These are phyloP conservation scores for Yoshiicerus persimilis DNA, from an alignment of 1,140 invertebrate genomes.

Conservation along the genomic window DNA sequence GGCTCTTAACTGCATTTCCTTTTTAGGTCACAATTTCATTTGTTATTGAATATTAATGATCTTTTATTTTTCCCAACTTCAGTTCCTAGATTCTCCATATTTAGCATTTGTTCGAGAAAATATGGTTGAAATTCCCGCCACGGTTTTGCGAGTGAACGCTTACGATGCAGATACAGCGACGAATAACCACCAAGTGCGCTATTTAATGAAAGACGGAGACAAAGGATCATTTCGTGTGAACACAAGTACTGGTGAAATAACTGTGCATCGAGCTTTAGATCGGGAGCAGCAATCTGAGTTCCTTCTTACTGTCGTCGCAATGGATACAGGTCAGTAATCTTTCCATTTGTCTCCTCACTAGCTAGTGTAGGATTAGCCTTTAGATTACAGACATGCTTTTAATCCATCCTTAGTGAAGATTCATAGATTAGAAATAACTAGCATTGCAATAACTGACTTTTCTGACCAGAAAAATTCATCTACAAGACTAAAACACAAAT, in stretches of 20 bases:
- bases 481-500: neutral
- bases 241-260: conserved; percentile 83
- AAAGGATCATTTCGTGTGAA: conserved; percentile 76
- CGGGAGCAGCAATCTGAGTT: conserved; percentile 80
- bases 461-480: neutral
- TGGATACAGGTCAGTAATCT: conserved; percentile 82
- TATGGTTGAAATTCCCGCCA: conserved; percentile 59
- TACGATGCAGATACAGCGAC: conserved; percentile 88
- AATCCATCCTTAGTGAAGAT: neutral
- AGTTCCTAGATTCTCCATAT: conserved; percentile 85
- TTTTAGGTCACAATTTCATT: neutral
- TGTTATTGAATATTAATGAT: neutral
- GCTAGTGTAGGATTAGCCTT: neutral
- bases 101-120: conserved; percentile 91
- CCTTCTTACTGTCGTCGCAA: conserved; percentile 79
- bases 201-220: conserved; percentile 89
- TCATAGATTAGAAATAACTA: too few relatives aligned
- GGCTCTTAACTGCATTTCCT: neutral
- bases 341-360: neutral
- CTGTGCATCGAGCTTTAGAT: conserved; percentile 75
- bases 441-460: too few relatives aligned
- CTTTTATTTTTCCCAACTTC: neutral
- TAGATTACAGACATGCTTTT: neutral
- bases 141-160: conserved; percentile 74
- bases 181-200: conserved; percentile 83